Conservation (phyloP, 2,888 invertebrate genomes). For the Rosalia funebris region DNA sequence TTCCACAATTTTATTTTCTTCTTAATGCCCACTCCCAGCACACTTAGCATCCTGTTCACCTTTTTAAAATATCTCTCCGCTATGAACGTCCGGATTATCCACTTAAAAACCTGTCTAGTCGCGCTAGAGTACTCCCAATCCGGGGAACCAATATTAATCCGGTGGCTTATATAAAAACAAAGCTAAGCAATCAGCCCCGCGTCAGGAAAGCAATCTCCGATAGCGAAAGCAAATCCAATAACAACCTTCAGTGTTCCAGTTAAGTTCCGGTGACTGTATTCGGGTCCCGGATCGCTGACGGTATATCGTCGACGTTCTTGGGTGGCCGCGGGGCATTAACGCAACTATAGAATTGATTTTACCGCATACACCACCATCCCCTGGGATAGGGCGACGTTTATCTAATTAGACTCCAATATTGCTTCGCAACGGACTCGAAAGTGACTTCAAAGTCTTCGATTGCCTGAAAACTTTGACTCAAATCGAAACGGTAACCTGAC, state of each 20-base stretch:
- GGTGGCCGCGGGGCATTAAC: too few species aligned
- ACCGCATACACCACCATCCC: too few species aligned
- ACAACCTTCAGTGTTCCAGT: constrained; percentile 44
- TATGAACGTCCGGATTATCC: background rate
- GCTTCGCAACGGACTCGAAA: too few species aligned
- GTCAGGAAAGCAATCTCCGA: constrained; percentile 44
- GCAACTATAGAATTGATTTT: too few species aligned
- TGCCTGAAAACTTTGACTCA: too few species aligned
- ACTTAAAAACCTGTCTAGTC: constrained; percentile 5
- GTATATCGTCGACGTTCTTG: constrained; percentile 30
- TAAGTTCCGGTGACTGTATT: constrained; percentile 41
- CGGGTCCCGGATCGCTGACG: constrained; percentile 26
- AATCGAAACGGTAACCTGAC: too few species aligned
- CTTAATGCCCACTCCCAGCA: too few species aligned
- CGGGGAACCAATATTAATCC: constrained; percentile 8
- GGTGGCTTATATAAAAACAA: constrained; percentile 25
- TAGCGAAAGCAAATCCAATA: constrained; percentile 48
- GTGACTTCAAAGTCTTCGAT: too few species aligned
- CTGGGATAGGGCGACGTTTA: too few species aligned
- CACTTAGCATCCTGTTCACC: too few species aligned
- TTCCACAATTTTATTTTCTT: too few species aligned
- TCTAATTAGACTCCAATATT: too few species aligned
- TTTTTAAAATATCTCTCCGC: background rate
- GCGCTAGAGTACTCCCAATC: background rate
- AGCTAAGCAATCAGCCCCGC: constrained; percentile 36